These are phyloP conservation scores for Camponotus fellah DNA, from an alignment of 2,888 invertebrate species.

Conservation along the genomic window DNA sequence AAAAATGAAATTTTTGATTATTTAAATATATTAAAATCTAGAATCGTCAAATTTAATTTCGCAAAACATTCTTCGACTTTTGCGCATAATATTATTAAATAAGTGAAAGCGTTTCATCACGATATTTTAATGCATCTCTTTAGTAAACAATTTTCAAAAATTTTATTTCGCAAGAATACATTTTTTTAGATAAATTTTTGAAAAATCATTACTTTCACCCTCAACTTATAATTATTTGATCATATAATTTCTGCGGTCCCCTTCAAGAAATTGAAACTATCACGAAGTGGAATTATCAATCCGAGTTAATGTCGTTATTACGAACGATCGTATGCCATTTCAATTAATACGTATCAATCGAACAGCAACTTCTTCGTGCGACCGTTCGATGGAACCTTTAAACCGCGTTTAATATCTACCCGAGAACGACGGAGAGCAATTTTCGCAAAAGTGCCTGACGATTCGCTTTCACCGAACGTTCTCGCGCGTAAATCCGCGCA, in stretches of 20 bases:
- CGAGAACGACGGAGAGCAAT: slow-evolving; percentile 59
- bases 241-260: background rate
- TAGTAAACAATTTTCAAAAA: background rate
- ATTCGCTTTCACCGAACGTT: slow-evolving; percentile 65
- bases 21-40: background rate
- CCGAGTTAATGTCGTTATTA: slow-evolving; percentile 5
- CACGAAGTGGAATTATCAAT: slow-evolving; percentile 31
- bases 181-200: background rate
- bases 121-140: background rate
- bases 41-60: background rate
- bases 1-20: background rate
- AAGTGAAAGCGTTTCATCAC: background rate
- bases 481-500: background rate
- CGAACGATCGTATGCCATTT: background rate
- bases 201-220: background rate
- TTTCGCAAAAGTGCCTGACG: slow-evolving; percentile 65
- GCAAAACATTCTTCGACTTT: background rate
- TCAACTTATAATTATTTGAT: slow-evolving; percentile 13
- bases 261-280: slow-evolving; percentile 8
- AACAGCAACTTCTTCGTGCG: slow-evolving; percentile 16
- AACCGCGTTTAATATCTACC: slow-evolving; percentile 20
- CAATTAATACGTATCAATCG: slow-evolving; percentile 41
- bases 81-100: background rate
- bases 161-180: background rate
- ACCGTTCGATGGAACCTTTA: background rate